Conservation (phyloP, 1,140 invertebrate species). For the Limonius californicus region DNA sequence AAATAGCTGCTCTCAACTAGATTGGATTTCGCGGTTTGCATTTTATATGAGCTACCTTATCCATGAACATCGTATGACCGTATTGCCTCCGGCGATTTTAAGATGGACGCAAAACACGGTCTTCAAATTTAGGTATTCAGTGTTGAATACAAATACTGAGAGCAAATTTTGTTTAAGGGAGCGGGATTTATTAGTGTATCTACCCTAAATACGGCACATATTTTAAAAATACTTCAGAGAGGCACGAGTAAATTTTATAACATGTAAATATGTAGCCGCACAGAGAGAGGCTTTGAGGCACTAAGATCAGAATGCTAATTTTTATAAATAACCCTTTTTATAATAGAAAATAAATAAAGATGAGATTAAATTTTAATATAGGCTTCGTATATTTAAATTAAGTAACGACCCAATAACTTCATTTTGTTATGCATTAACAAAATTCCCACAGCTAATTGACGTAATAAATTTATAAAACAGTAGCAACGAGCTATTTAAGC, state of each 20-base stretch:
- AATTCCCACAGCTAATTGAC: no score
- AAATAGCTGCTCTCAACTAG: slow-evolving; percentile 33
- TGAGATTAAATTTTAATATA: no score
- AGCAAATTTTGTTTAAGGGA: slow-evolving; percentile 15
- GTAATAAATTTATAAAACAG: no score
- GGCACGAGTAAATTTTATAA: slow-evolving; percentile 6
- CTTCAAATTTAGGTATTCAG: slow-evolving; percentile 18
- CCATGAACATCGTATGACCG: slow-evolving; percentile 12
- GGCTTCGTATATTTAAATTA: no score
- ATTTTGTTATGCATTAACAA: no score
- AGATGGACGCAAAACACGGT: slow-evolving; percentile 13
- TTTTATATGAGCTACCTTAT: slow-evolving; percentile 25
- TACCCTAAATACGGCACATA: slow-evolving; percentile 15
- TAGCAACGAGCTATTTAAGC: no score
- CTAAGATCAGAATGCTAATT: not conserved
- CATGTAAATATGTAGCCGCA: slow-evolving; percentile 1
- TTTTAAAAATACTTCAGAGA: slow-evolving; percentile 14
- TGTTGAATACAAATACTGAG: slow-evolving; percentile 16
- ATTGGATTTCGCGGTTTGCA: slow-evolving; percentile 32
- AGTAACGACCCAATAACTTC: no score
- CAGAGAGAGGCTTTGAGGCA: not conserved
- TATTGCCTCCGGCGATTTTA: slow-evolving; percentile 14
- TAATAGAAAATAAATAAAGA: no score
- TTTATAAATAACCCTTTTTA: not conserved
- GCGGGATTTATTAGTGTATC: slow-evolving; percentile 9